These are phyloP conservation scores for Drosophila azteca DNA, from an alignment of 1,140 invertebrate species.

Conservation along the genomic window DNA sequence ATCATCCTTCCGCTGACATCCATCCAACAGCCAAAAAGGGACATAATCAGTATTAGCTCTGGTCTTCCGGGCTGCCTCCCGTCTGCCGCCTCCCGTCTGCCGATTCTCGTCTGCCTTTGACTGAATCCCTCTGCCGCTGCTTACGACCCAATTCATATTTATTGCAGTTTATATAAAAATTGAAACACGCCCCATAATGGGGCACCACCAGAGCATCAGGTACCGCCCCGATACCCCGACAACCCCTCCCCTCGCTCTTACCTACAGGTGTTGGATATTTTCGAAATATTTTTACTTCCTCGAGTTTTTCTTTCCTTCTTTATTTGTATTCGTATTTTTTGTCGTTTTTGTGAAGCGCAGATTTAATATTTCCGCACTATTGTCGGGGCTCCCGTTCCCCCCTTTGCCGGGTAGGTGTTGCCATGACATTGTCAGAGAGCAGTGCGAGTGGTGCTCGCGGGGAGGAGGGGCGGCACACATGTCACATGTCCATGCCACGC, in stretches of 20 bases:
- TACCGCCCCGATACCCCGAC: neutral
- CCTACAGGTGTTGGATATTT: too few relatives aligned
- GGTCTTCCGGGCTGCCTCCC: slow-evolving; percentile 4
- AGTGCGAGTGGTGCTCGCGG: neutral
- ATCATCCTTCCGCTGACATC: slow-evolving; percentile 3
- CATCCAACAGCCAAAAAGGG: neutral
- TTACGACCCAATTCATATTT: slow-evolving; percentile 29
- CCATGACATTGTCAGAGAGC: slow-evolving; percentile 34
- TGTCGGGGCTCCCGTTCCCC: slow-evolving; percentile 1
- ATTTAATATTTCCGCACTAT: slow-evolving; percentile 66
- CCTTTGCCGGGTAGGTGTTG: slow-evolving; percentile 12
- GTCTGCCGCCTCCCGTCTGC: neutral
- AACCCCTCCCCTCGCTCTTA: neutral
- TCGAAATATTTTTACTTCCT: slow-evolving; percentile 22
- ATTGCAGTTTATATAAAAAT: slow-evolving; percentile 46
- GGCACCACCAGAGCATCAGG: too few relatives aligned
- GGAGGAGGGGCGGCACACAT: slow-evolving; percentile 21
- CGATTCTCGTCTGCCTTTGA: too few relatives aligned
- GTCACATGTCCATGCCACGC: slow-evolving; percentile 54
- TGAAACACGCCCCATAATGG: slow-evolving; percentile 1
- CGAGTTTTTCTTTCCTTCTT: slow-evolving; percentile 17
- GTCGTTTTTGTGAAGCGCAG: slow-evolving; percentile 35
- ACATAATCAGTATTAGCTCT: slow-evolving; percentile 43
- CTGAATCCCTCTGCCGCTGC: slow-evolving; percentile 5
- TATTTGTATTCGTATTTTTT: slow-evolving; percentile 4